A percentile compares a stretch with the other conserved stretches of the same genome.
Evolutionary conservation across 2,888 invertebrate genomes (phyloP).

Genomic region (Oeneis ivallda): DNA sequence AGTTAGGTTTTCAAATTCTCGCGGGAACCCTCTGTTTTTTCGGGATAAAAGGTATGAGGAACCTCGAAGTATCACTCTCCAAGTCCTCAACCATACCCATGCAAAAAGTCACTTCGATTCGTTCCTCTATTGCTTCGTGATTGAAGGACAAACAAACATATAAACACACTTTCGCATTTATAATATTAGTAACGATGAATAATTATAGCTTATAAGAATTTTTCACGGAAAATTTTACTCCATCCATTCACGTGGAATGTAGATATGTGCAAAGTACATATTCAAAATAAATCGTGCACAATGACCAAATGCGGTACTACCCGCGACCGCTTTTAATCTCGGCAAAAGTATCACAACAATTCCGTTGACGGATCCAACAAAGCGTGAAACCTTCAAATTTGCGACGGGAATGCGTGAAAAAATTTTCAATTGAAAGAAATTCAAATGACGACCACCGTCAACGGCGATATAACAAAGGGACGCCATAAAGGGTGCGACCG

Average conservation of each 20-base stretch:
- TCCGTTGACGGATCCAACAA: conserved; percentile 26
- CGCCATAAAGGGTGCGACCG: conserved; percentile 27
- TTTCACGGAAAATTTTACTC: not conserved
- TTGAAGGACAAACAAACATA: no score
- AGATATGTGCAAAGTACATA: conserved; percentile 4
- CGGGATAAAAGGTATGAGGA: no score
- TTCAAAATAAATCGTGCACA: not conserved
- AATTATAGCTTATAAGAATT: no score
- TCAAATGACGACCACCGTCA: conserved; percentile 27
- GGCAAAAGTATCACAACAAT: conserved; percentile 27
- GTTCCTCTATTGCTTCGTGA: no score
- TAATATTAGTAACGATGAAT: no score
- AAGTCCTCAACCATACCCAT: no score
- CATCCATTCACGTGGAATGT: not conserved
- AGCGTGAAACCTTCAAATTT: conserved; percentile 32
- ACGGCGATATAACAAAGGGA: conserved; percentile 31
- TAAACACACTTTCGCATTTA: no score
- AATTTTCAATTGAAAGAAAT: conserved; percentile 33
- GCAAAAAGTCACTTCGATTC: no score
- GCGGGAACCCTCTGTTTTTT: no score
- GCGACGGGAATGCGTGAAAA: conserved; percentile 30
- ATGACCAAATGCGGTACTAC: conserved; percentile 1
- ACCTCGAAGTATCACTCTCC: no score
- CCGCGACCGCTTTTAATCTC: conserved; percentile 21
- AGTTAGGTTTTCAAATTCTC: no score